Percentiles rank a stretch among this genome's conserved stretches.
phyloP scores from a whole-genome alignment of 2,888 invertebrate species.

The Graphium colonna region DNA sequence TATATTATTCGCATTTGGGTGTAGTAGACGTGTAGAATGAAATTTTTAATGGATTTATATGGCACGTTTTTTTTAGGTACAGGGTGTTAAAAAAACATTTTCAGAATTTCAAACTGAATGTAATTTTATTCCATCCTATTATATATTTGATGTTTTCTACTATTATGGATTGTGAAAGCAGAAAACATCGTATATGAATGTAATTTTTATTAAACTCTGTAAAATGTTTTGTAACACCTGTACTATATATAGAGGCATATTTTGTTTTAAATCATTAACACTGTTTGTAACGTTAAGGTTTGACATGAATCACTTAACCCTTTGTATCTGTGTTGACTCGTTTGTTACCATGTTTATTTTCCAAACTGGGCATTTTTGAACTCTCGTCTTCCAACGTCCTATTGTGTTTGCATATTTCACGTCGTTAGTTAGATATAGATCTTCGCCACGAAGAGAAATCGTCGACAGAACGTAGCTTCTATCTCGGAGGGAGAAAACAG shows the following conservation, averaged over 20 bases:
- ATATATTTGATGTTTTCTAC: neutral
- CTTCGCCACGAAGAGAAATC: constrained; percentile 29
- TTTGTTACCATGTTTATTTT: constrained; percentile 60
- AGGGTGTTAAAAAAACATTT: constrained; percentile 27
- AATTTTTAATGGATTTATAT: constrained; percentile 26
- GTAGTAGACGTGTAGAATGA: constrained; percentile 39
- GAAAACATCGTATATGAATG: too few relatives aligned
- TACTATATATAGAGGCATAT: constrained; percentile 40
- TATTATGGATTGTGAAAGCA: neutral
- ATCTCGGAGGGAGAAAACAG: constrained; percentile 9
- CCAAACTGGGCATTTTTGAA: constrained; percentile 58
- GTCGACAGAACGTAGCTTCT: constrained; percentile 15
- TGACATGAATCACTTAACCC: constrained; percentile 42
- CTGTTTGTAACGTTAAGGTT: constrained; percentile 39
- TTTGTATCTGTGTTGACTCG: constrained; percentile 33
- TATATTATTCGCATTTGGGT: constrained; percentile 37
- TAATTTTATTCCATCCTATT: neutral
- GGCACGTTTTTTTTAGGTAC: constrained; percentile 26
- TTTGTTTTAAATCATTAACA: constrained; percentile 45
- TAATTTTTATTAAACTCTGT: neutral
- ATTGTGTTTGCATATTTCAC: constrained; percentile 37
- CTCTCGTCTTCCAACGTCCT: constrained; percentile 49
- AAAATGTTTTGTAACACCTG: constrained; percentile 26
- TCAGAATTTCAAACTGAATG: neutral
- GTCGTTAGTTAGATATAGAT: constrained; percentile 70